Evolutionary conservation across 1,140 invertebrate species (phyloP).

Genomic region (Neotoxoptera formosana): DNA sequence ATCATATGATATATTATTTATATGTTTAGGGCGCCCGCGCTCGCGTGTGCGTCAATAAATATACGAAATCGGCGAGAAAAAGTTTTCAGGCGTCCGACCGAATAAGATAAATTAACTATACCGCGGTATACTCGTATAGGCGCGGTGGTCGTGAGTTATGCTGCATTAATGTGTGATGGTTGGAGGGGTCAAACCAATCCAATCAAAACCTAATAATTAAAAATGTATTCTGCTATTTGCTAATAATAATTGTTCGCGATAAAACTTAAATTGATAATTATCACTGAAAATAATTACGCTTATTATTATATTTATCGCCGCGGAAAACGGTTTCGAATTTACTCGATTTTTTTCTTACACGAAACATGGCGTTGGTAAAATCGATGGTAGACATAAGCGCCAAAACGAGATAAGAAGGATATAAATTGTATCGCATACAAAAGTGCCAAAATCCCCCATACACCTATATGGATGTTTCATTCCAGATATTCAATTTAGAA

Average conservation of each 20-base stretch:
- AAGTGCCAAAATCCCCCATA: not conserved
- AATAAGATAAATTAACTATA: slow-evolving; percentile 8
- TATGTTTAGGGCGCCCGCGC: not conserved
- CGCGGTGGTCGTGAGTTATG: not conserved
- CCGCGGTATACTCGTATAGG: not conserved
- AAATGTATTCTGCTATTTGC: not conserved
- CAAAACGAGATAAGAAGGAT: not conserved
- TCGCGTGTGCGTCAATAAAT: not conserved
- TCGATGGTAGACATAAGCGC: slow-evolving; percentile 1
- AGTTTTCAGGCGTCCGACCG: slow-evolving; percentile 13
- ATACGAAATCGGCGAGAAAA: not conserved
- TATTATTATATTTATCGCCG: not conserved
- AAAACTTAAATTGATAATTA: not conserved
- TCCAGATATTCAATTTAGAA: not conserved
- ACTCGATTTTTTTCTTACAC: not conserved
- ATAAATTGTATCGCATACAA: not conserved
- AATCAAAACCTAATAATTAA: not conserved
- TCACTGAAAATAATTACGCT: not conserved
- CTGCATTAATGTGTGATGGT: not conserved
- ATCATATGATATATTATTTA: not conserved
- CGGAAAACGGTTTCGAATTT: not conserved
- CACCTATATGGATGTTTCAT: not conserved
- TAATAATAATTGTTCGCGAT: not conserved
- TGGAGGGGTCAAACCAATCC: too few relatives aligned
- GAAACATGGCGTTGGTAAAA: not conserved